Evolutionary conservation across 2,113 vertebrate species (phyloP).

Genomic region (Patagioenas fasciata): DNA sequence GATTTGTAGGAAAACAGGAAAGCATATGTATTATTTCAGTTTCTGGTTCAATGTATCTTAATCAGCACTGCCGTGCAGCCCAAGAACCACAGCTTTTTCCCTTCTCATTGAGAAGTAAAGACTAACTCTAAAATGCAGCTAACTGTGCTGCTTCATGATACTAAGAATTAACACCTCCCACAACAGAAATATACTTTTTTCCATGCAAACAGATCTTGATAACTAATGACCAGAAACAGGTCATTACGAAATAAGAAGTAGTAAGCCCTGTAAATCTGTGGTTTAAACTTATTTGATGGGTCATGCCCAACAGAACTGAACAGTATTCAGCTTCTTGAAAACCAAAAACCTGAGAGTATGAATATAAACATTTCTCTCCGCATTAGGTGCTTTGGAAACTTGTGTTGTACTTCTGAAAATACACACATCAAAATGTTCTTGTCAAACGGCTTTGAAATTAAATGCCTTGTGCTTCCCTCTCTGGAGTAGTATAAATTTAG

Average conservation of each 20-base stretch:
- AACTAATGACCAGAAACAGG: not conserved
- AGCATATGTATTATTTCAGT: not conserved
- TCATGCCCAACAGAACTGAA: not conserved
- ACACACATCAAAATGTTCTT: constrained; percentile 16
- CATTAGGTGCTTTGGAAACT: not conserved
- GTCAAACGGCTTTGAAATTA: constrained; percentile 38
- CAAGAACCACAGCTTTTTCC: not conserved
- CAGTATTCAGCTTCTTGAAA: not conserved
- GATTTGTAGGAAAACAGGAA: not conserved
- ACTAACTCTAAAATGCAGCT: not conserved
- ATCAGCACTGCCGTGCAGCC: not conserved
- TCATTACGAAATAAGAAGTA: not conserved
- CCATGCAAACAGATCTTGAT: not conserved
- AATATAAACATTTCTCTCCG: not conserved
- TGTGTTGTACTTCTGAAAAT: constrained; percentile 24
- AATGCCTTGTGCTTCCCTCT: constrained; percentile 7
- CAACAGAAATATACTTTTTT: not conserved
- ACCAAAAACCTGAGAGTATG: not conserved
- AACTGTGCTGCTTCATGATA: not conserved
- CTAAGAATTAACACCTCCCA: not conserved
- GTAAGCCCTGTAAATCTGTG: not conserved
- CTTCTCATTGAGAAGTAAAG: not conserved
- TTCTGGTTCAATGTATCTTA: not conserved
- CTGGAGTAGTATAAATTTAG: constrained; percentile 19
- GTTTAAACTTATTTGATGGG: not conserved